phyloP scores from a whole-genome alignment of 1,140 invertebrate species.

The Paraescarpia echinospica region DNA sequence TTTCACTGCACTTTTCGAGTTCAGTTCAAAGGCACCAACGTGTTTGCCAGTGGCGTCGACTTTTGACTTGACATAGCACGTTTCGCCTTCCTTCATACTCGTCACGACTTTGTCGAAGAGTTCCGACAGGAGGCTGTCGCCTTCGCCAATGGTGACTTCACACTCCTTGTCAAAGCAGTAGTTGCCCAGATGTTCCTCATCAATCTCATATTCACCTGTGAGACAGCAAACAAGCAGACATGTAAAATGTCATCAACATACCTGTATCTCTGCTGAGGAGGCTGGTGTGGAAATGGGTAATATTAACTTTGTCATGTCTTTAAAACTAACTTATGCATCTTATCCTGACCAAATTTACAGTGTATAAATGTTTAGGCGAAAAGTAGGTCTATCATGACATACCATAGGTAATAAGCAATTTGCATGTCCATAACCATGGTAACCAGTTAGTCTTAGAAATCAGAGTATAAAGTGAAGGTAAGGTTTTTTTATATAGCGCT shows the following conservation, averaged over 20 bases:
- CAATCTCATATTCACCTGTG: slow-evolving; percentile 13
- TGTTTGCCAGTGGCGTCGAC: slow-evolving; percentile 15
- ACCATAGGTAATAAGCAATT: too few species aligned
- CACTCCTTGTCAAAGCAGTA: slow-evolving; percentile 23
- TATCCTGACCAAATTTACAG: too few species aligned
- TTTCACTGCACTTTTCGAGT: slow-evolving; percentile 22
- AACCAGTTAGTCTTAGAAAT: too few species aligned
- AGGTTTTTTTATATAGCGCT: too few species aligned
- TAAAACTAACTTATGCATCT: too few species aligned
- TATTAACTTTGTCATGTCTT: too few species aligned
- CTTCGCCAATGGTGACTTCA: slow-evolving; percentile 35
- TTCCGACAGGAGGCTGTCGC: slow-evolving; percentile 29
- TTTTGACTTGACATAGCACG: slow-evolving; percentile 31
- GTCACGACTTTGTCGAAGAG: slow-evolving; percentile 33
- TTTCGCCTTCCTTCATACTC: slow-evolving; percentile 36
- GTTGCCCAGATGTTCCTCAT: slow-evolving; percentile 21
- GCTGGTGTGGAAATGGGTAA: too few species aligned
- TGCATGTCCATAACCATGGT: too few species aligned
- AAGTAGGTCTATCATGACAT: too few species aligned
- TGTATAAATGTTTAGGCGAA: too few species aligned
- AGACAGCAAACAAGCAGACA: not conserved
- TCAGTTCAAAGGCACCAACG: slow-evolving; percentile 19
- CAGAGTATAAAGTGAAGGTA: too few species aligned
- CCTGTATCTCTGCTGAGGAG: too few species aligned
- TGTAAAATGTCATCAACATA: not conserved